phyloP scores from a whole-genome alignment of 1,140 invertebrate genomes.

The Cydia fagiglandana region DNA sequence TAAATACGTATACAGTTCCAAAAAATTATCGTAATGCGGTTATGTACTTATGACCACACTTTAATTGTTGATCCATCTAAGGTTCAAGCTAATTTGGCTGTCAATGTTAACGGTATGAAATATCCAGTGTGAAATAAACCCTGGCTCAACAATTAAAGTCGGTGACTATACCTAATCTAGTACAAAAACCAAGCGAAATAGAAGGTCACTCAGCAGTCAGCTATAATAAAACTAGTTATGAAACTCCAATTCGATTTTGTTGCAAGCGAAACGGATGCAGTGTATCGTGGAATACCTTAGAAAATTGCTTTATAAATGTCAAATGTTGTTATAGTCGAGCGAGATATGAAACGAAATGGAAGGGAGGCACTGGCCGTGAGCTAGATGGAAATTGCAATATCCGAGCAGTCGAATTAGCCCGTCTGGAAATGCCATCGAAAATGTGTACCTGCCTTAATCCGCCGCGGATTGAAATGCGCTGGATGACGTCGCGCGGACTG shows the following conservation, averaged over 20 bases:
- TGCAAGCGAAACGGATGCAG: slow-evolving; percentile 12
- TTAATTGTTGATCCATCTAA: too few species aligned
- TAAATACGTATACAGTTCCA: too few species aligned
- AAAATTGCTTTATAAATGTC: slow-evolving; percentile 39
- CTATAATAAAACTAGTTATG: slow-evolving; percentile 9
- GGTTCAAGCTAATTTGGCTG: too few species aligned
- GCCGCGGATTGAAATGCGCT: slow-evolving; percentile 3
- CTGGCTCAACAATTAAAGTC: too few species aligned
- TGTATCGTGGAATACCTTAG: slow-evolving; percentile 29
- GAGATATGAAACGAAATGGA: slow-evolving; percentile 60
- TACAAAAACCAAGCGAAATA: not conserved
- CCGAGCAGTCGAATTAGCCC: slow-evolving; percentile 55
- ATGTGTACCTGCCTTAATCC: slow-evolving; percentile 14
- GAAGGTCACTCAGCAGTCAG: not conserved
- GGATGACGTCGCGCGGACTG: not conserved
- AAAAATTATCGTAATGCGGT: too few species aligned
- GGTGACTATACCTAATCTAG: too few species aligned
- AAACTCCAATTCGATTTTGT: slow-evolving; percentile 9
- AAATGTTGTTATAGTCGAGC: slow-evolving; percentile 46
- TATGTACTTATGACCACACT: too few species aligned
- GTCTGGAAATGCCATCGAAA: slow-evolving; percentile 42
- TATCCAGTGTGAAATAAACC: too few species aligned
- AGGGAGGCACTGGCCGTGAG: slow-evolving; percentile 48
- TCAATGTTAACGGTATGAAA: too few species aligned
- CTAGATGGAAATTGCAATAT: slow-evolving; percentile 65